Evolutionary conservation across 2,888 invertebrate genomes (phyloP), one percentile per base, ranked within the genome.

Genomic region (Myathropa florea): DNA sequence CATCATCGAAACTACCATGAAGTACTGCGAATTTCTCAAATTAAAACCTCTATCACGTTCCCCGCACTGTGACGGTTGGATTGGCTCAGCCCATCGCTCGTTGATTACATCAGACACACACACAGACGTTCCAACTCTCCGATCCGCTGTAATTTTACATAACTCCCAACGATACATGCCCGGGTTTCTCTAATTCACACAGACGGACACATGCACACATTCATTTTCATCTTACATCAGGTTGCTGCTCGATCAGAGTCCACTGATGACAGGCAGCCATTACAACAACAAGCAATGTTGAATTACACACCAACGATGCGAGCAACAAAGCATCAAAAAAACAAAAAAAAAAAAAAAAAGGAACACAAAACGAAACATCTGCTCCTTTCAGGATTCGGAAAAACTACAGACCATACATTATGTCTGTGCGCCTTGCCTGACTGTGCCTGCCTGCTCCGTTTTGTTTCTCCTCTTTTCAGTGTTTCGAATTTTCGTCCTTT

Each of bases 311-410:
- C 46, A 18, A 46, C 46, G 46, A 46, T 18, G 46, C 46, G 46
- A 46, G 46, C 46, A 46, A 46, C 46, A 46, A 46, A 46, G 46
- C 46, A 46, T 6, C n/a, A n/a, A 14, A 39, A 46, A 18, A 46
- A 0, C 3, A n/a, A 46, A 78, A 71, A 28, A 73, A 59, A 70
- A 10, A 30, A 30, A 65, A 28, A 59, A 28, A 59, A 39, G 39
- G 46, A 61, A 79, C 90, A 89, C 90, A 90, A 92, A 91, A 91
- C 89, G 89, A 90, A 91, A 91, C 91, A 91, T 91, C 91, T 91
- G 91, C 92, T 92, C 90, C 91, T 92, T 92, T 92, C 89, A 91
- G 75, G 91, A 92, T 91, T 92, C 89, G 92, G 91, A 92, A 92
- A 89, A 91, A 91, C 92, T 91, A 89, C 89, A 90, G 91, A 91